Percentiles rank a stretch among this genome's conserved stretches.
These are phyloP conservation scores for Brevipalpus yothersi DNA, from an alignment of 1,140 invertebrate species.

Conservation along the genomic window DNA sequence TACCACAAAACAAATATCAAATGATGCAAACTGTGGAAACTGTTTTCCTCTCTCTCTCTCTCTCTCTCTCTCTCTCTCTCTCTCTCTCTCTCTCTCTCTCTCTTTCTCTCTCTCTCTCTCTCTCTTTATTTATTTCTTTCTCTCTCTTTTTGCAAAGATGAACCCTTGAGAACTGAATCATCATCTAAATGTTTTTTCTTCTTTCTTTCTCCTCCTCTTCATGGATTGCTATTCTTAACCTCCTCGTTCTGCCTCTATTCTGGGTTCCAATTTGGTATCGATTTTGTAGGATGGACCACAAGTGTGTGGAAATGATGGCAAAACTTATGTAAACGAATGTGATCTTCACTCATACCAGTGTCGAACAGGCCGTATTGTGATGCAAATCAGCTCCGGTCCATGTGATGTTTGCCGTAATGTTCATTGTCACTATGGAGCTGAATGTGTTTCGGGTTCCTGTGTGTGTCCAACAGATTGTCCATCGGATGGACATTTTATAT, in stretches of 20 bases:
- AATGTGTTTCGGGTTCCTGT: slow-evolving; percentile 53
- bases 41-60: too few species aligned
- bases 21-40: neutral
- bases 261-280: neutral
- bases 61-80: too few species aligned
- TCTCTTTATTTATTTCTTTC: too few species aligned
- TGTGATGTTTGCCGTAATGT: slow-evolving; percentile 54
- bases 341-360: slow-evolving; percentile 45
- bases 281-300: neutral
- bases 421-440: slow-evolving; percentile 47
- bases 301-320: slow-evolving; percentile 37
- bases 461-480: slow-evolving; percentile 51
- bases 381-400: slow-evolving; percentile 44
- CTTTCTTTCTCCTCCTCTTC: neutral
- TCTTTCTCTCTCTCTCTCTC: too few species aligned
- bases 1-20: neutral
- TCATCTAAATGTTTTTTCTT: neutral
- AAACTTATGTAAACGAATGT: slow-evolving; percentile 66
- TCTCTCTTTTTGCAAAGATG: neutral
- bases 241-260: neutral
- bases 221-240: neutral
- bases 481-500: slow-evolving; percentile 31
- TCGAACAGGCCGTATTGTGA: slow-evolving; percentile 36
- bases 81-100: too few species aligned
- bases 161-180: neutral